Evolutionary conservation across 2,888 invertebrate genomes (phyloP).

Genomic region (Papilio elwesi): DNA sequence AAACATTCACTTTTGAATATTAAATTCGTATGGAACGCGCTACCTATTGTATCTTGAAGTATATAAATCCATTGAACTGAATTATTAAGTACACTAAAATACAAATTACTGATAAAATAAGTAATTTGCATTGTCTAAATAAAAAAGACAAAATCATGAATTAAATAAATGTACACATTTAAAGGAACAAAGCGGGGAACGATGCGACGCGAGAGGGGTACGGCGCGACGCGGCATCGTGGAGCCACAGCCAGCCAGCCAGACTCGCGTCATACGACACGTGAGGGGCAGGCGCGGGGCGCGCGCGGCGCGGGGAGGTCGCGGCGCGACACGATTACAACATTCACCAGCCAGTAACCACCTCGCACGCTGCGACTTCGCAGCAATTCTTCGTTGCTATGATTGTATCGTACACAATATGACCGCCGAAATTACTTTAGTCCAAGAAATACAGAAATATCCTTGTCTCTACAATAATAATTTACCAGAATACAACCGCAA

Average conservation of each 20-base stretch:
- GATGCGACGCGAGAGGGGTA: conserved; percentile 17
- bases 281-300: conserved; percentile 42
- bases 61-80: too few relatives aligned
- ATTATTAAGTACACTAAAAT: too few relatives aligned
- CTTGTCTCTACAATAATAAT: conserved; percentile 53
- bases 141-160: too few relatives aligned
- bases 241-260: background rate
- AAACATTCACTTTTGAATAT: too few relatives aligned
- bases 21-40: too few relatives aligned
- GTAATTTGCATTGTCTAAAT: too few relatives aligned
- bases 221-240: conserved; percentile 20
- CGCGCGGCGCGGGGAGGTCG: conserved; percentile 49
- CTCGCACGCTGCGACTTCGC: conserved; percentile 44
- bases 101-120: too few relatives aligned
- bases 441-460: conserved; percentile 53
- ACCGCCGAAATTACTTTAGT: conserved; percentile 54
- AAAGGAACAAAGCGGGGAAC: background rate
- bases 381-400: conserved; percentile 39
- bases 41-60: too few relatives aligned
- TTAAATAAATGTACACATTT: too few relatives aligned
- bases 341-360: conserved; percentile 28
- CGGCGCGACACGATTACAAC: conserved; percentile 45
- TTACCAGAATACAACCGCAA: conserved; percentile 57
- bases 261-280: background rate
- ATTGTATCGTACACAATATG: conserved; percentile 45